Conservation (phyloP, 2,888 invertebrate genomes). For the Hecatera dysodea region DNA sequence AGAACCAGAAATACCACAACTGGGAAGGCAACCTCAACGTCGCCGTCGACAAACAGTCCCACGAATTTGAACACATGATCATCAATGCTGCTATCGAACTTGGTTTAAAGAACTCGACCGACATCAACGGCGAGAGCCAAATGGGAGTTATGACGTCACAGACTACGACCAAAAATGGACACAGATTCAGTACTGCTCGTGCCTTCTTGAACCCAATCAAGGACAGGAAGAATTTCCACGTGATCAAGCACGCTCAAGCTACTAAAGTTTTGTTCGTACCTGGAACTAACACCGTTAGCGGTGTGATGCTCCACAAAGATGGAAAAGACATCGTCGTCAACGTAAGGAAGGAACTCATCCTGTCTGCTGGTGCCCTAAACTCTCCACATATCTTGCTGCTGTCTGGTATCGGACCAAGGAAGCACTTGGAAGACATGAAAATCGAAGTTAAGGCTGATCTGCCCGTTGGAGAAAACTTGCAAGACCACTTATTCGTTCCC, state of each 20-base stretch:
- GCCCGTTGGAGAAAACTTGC: slow-evolving; percentile 94
- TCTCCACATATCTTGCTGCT: slow-evolving; percentile 96
- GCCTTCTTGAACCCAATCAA: slow-evolving; percentile 92
- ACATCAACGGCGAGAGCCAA: slow-evolving; percentile 92
- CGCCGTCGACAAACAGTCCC: slow-evolving; percentile 91
- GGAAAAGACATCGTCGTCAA: slow-evolving; percentile 82
- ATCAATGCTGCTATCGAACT: slow-evolving; percentile 92
- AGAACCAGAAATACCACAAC: slow-evolving; percentile 90
- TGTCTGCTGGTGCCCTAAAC: slow-evolving; percentile 95
- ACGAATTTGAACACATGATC: slow-evolving; percentile 88
- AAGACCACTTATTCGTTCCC: slow-evolving; percentile 94
- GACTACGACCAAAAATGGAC: slow-evolving; percentile 93
- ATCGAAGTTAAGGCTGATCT: slow-evolving; percentile 91
- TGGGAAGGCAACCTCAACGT: slow-evolving; percentile 91
- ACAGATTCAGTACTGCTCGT: slow-evolving; percentile 94
- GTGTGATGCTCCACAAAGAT: slow-evolving; percentile 90
- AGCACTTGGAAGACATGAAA: slow-evolving; percentile 90
- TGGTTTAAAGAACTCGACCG: slow-evolving; percentile 90
- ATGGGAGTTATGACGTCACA: slow-evolving; percentile 93
- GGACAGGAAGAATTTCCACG: slow-evolving; percentile 91
- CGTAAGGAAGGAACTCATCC: slow-evolving; percentile 93
- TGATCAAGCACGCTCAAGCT: slow-evolving; percentile 91
- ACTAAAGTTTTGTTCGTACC: slow-evolving; percentile 91
- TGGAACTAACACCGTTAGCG: slow-evolving; percentile 89
- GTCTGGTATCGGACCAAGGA: slow-evolving; percentile 93